A percentile compares a stretch with the other conserved stretches of the same genome.
phyloP scores from a whole-genome alignment of 2,797 vertebrate species.

The Xenopus petersii region DNA sequence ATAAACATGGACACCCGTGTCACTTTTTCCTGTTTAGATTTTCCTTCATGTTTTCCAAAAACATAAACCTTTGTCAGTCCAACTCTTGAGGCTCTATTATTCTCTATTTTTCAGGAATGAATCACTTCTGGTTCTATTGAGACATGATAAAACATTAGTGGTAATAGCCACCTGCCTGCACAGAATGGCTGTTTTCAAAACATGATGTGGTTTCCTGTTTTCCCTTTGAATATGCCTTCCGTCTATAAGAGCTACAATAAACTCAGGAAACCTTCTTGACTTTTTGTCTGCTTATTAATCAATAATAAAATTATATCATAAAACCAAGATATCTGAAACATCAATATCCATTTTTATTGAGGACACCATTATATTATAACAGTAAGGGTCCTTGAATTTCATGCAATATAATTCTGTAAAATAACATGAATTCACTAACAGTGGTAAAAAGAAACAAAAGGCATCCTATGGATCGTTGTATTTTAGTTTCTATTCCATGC shows the following conservation, averaged over 20 bases:
- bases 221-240: conserved; percentile 9
- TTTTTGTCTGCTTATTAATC: not conserved
- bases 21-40: conserved; percentile 37
- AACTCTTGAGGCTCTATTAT: conserved; percentile 1
- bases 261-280: not conserved
- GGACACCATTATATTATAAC: no score
- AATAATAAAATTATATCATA: not conserved
- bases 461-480: no score
- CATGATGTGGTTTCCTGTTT: conserved; percentile 22
- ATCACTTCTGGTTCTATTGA: conserved; percentile 6
- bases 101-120: conserved; percentile 11
- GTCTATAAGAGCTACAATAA: not conserved
- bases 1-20: not conserved
- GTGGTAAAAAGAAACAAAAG: no score
- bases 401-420: no score
- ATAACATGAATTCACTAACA: no score
- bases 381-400: no score
- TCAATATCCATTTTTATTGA: no score
- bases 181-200: conserved; percentile 11
- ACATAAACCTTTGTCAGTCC: conserved; percentile 5
- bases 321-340: no score
- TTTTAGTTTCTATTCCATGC: no score
- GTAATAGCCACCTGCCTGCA: conserved; percentile 23
- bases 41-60: conserved; percentile 8
- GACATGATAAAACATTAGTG: conserved; percentile 8